A percentile compares a stretch with the other conserved stretches of the same genome.
Conservation (phyloP, 1,140 invertebrate species). For the Plutomurus gul region DNA sequence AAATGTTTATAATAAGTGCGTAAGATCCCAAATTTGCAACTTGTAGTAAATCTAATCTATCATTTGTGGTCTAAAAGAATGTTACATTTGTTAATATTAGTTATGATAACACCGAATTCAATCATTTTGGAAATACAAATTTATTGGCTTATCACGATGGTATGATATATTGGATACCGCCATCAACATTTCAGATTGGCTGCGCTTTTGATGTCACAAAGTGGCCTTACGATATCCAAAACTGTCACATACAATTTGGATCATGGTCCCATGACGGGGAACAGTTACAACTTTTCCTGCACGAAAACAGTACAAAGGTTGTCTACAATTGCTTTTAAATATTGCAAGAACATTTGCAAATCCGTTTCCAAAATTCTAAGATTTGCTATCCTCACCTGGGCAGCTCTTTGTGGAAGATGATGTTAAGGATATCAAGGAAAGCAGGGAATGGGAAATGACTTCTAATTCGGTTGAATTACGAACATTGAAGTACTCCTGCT, state of each 20-base stretch:
- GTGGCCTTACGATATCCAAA: conserved; percentile 5
- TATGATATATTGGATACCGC: neutral
- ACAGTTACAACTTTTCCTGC: neutral
- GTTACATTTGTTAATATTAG: neutral
- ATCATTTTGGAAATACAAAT: neutral
- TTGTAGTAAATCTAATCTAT: neutral
- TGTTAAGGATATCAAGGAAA: neutral
- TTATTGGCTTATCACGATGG: neutral
- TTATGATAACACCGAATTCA: neutral
- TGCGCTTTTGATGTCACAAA: neutral
- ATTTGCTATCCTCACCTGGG: too few relatives aligned
- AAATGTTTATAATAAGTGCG: conserved; percentile 40
- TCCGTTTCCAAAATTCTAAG: too few relatives aligned
- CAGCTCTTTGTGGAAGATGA: neutral
- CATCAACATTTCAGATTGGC: neutral
- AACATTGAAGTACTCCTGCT: neutral
- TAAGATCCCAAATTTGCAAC: neutral
- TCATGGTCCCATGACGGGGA: neutral
- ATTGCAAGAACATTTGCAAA: neutral
- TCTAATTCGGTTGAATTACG: neutral
- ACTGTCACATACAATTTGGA: neutral
- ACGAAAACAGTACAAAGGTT: neutral
- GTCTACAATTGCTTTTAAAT: neutral
- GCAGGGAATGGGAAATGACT: neutral
- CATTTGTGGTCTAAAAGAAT: neutral